phyloP scores from a whole-genome alignment of 1,140 invertebrate genomes.

The Atopsyche davidsoni region DNA sequence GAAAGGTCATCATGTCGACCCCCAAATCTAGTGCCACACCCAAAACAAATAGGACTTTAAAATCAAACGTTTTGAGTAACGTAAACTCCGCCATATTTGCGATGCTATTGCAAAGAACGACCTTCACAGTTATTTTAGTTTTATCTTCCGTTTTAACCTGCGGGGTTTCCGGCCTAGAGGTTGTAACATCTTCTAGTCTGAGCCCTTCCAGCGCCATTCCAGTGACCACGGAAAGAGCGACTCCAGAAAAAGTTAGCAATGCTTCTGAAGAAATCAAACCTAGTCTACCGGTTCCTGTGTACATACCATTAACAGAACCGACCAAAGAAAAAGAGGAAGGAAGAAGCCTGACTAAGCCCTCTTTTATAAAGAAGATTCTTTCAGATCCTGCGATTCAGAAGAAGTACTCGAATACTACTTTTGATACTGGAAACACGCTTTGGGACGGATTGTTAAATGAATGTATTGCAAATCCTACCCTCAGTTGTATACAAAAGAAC shows the following conservation, averaged over 20 bases:
- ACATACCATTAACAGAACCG: constrained; percentile 22
- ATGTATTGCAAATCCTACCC: constrained; percentile 57
- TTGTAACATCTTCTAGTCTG: not conserved
- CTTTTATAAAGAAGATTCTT: not conserved
- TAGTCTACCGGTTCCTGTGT: constrained; percentile 13
- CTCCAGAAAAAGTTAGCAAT: not conserved
- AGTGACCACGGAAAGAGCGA: not conserved
- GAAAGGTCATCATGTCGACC: too few species aligned
- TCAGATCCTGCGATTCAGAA: not conserved
- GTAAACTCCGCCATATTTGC: constrained; percentile 23
- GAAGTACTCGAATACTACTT: constrained; percentile 39
- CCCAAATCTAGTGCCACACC: too few species aligned
- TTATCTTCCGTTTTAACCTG: constrained; percentile 8
- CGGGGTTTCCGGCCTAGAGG: not conserved
- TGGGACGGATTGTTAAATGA: constrained; percentile 66
- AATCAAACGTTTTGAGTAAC: constrained; percentile 9
- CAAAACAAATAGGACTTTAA: constrained; percentile 6
- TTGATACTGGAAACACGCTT: constrained; percentile 57
- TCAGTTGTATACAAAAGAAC: constrained; percentile 70
- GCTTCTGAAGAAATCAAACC: not conserved
- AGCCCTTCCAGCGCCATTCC: too few species aligned
- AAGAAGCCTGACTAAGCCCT: not conserved
- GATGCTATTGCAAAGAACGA: constrained; percentile 28
- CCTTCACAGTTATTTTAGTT: constrained; percentile 20
- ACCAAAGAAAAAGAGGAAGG: not conserved